Percentiles rank a stretch among this genome's conserved stretches.
Conservation (phyloP, 2,797 vertebrate species). For the Pagetopsis macropterus region DNA sequence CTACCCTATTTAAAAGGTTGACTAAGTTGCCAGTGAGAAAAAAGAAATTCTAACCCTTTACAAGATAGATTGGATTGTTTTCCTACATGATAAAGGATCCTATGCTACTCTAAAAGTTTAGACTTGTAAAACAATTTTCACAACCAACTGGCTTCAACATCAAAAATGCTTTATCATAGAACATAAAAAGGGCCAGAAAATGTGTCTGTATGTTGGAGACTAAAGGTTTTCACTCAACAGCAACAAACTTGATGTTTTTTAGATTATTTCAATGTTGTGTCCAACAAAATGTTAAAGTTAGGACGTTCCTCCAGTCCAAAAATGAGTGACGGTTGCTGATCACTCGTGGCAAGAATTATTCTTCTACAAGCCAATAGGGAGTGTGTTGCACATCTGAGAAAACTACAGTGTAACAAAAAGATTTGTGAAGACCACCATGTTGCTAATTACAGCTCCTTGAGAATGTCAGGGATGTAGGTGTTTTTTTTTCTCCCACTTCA, state of each 20-base stretch:
- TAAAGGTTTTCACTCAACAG: neutral
- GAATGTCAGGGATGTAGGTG: slow-evolving; percentile 49
- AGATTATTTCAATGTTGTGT: neutral
- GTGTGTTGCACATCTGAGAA: slow-evolving; percentile 32
- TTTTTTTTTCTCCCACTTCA: slow-evolving; percentile 34
- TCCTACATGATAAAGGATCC: neutral
- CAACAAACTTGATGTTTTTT: neutral
- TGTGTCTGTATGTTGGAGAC: neutral
- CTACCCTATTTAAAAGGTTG: slow-evolving; percentile 1
- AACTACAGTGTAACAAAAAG: slow-evolving; percentile 46
- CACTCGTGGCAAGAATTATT: slow-evolving; percentile 13
- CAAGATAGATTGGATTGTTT: neutral
- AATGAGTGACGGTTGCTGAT: slow-evolving; percentile 4
- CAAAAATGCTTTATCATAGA: neutral
- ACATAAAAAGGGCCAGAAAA: neutral
- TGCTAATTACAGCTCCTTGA: slow-evolving; percentile 66
- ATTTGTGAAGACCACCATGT: slow-evolving; percentile 58
- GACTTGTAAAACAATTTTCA: neutral
- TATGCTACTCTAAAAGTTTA: neutral
- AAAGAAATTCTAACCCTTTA: neutral
- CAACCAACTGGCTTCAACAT: neutral
- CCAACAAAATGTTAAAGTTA: neutral
- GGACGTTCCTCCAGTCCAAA: neutral
- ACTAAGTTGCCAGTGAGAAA: neutral
- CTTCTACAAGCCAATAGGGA: slow-evolving; percentile 7